Evolutionary conservation across 1,140 invertebrate genomes (phyloP).

Genomic region (Paraescarpia echinospica): DNA sequence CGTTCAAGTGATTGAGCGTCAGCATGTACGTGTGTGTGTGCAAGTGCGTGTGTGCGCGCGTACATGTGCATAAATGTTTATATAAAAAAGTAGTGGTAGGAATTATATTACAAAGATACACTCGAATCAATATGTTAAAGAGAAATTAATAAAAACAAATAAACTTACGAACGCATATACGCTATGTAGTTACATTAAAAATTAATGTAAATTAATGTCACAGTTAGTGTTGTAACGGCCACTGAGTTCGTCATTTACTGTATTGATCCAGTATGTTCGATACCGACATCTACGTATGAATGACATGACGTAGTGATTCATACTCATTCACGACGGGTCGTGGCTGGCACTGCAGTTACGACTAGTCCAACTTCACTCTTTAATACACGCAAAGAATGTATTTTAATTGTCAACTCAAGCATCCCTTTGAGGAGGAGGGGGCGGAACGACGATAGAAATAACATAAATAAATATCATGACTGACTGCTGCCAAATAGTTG

Average conservation of each 20-base stretch:
- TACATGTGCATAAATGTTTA: background rate
- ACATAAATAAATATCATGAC: background rate
- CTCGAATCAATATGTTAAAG: background rate
- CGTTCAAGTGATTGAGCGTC: background rate
- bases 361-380: background rate
- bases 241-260: background rate
- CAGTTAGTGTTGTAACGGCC: background rate
- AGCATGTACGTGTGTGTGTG: background rate
- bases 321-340: background rate
- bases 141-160: background rate
- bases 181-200: background rate
- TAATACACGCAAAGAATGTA: background rate
- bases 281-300: background rate
- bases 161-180: background rate
- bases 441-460: background rate
- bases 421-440: background rate
- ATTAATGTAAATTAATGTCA: background rate
- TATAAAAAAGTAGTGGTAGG: background rate
- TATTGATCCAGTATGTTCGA: no score
- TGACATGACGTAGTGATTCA: background rate
- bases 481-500: background rate
- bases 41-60: background rate
- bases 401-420: background rate
- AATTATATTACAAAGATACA: background rate
- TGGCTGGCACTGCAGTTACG: background rate